Evolutionary conservation across 2,113 vertebrate species (phyloP), one percentile per base, ranked within the genome.

Genomic region (Turdus rufiventris): DNA sequence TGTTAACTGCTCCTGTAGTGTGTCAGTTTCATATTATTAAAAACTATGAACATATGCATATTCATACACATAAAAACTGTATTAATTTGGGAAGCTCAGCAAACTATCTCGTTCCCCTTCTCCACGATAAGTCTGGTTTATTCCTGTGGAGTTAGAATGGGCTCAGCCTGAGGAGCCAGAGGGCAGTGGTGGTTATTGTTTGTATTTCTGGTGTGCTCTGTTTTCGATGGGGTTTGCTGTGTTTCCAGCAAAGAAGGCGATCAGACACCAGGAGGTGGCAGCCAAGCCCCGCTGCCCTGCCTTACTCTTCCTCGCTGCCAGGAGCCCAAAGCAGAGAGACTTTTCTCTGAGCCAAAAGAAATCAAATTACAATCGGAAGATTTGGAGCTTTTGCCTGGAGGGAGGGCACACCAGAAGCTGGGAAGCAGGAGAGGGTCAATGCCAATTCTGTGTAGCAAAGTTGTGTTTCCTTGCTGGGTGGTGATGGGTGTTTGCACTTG

Each of bases 191-290:
- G 8, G 20, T 42, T 36, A 3, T 48, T 43, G 10, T 20, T 47
- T 21, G 19, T 18, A 3, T 9, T 88, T 80, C 13, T 24, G 62
- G 18, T 16, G 0, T 21, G 21, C 45, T 65, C 23, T 20, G 10
- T 57, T 18, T 14, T 29, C 0, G 0, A 2, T 18, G 54, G 0
- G 0, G 15, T 79, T 38, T n/a, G 38, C 16, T 12, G 8, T 8
- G 14, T 53, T 33, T 4, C 34, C 2, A 1, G 40, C 1, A 12
- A 33, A 8, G 50, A 36, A 38, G 57, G 85, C 54, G 10, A 23
- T 8, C 17, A 43, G n/a, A 24, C 21, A 21, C 97, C 91, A 48
- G 92, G 83, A 97, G 97, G 78, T 94, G 97, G 97, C 97, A 94
- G 91, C 80, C 94, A 36, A 80, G 72, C 50, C 51, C 65, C 3